Base-by-base conservation (phyloP, 30 jellyfish, hydroid and myxozoan species). In the Turritopsis dohrnii region DNA sequence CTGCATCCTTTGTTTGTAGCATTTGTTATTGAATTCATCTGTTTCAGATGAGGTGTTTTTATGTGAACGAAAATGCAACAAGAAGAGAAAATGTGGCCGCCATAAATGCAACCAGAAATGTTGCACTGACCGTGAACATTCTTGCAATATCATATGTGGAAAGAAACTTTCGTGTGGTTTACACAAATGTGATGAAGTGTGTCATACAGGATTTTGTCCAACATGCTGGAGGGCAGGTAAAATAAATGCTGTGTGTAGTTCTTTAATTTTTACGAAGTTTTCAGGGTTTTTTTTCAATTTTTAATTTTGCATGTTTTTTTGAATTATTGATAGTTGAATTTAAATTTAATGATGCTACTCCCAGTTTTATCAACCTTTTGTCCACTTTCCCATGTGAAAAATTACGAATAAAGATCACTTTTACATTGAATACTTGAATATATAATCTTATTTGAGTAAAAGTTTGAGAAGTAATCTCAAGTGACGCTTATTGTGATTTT, bases 221-320 rank as follows among this genome's bases (percentile, higher is more conserved):
- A 93, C 94, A 53, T 93, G 98, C 82, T 93, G 96, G 96, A 92
- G 90, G 71, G 95, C 96, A 26, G 90, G 98, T 93, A 81, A 54
- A 84, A 53, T n/a, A 53, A 25, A 18, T 18, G 18, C 52, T 79
- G 3, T 13, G 3, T n/a, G 7, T 28, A 19, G 7, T 52, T 19
- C 17, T 26, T 66, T n/a, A 26, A 26, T 9, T 17, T n/a, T 3
- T n/a, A 66, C 29, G 16, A 66, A 17, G 72, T 54, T 18, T 21
- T 54, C 18, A 16, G 72, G 18, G n/a, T n/a, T n/a, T n/a, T n/a
- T n/a, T n/a, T n/a, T n/a, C n/a, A n/a, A n/a, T n/a, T n/a, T n/a
- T 54, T 54, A 54, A n/a, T 18, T 18, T 54, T 16, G 19, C 18
- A 54, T 54, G n/a, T 54, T 21, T 54, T 16, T 54, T 54, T 54